Evolutionary conservation across 2,888 invertebrate genomes (phyloP).

Genomic region (Mythimna ferrago): DNA sequence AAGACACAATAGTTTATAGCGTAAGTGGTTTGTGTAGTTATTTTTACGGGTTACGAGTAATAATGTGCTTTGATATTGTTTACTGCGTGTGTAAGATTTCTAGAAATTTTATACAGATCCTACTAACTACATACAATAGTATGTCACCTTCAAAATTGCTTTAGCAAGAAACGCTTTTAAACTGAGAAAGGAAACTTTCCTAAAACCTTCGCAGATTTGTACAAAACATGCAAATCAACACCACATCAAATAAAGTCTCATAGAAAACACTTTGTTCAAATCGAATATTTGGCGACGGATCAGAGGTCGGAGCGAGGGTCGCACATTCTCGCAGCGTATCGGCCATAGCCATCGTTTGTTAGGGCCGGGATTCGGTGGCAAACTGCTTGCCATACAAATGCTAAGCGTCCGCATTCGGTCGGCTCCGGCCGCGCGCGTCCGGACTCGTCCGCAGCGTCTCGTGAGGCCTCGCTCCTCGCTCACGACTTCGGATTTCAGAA

Average conservation of each 20-base stretch:
- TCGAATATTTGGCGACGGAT: slow-evolving; percentile 63
- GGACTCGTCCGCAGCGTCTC: slow-evolving; percentile 59
- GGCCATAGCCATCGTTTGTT: slow-evolving; percentile 67
- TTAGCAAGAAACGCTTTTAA: not conserved
- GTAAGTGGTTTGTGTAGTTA: not conserved
- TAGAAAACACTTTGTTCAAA: slow-evolving; percentile 66
- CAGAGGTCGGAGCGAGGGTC: slow-evolving; percentile 56
- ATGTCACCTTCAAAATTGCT: not conserved
- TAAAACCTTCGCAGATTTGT: slow-evolving; percentile 32
- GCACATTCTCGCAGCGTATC: slow-evolving; percentile 64
- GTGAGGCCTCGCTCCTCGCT: slow-evolving; percentile 53
- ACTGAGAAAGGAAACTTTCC: slow-evolving; percentile 8
- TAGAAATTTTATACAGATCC: not conserved
- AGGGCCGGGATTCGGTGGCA: slow-evolving; percentile 61
- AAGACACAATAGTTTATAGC: not conserved
- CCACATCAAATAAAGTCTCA: slow-evolving; percentile 63
- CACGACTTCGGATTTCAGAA: slow-evolving; percentile 52
- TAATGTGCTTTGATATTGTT: not conserved
- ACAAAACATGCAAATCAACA: slow-evolving; percentile 60
- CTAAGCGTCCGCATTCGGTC: slow-evolving; percentile 65
- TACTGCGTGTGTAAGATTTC: not conserved
- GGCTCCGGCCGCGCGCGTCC: slow-evolving; percentile 10
- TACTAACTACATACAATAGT: not conserved
- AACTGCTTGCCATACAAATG: slow-evolving; percentile 74
- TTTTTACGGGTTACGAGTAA: not conserved